Evolutionary conservation across 2,888 invertebrate genomes (phyloP), one percentile per base, ranked within the genome.

Genomic region (Salticus scenicus): DNA sequence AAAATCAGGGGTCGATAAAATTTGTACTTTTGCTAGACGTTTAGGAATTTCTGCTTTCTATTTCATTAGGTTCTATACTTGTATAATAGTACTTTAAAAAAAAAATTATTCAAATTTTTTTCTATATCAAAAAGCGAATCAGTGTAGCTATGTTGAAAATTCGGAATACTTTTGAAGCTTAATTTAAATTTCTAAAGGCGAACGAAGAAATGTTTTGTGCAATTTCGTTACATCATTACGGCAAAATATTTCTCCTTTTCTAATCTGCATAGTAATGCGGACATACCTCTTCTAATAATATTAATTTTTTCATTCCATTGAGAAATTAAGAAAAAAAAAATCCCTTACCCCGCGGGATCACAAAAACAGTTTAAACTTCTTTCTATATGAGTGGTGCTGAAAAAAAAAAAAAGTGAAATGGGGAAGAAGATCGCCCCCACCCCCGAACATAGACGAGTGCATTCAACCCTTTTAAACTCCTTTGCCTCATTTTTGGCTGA

Each of bases 401-500:
- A 69, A 31, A 1, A 70, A 71, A 75, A 71, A 75, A 75, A 71
- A 41, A 31, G 28, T 14, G 28, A 2, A 31, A 63, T 2, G 31
- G 30, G 31, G 57, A 41, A 27, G 42, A 20, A 83, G 20, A 41
- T 41, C 66, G 28, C 51, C 20, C 57, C 24, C 51, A 37, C 17
- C 42, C 51, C 47, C 41, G n/a, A 27, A n/a, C 42, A 57, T 73
- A 77, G 73, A 66, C 73, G 77, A 78, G 77, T 84, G 77, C 73
- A 69, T 69, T 84, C 83, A 84, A 84, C 83, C 83, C 83, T 84
- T 84, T 84, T 84, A 67, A 66, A 67, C 83, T 76, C 82, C 72
- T 72, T 77, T 37, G 42, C 64, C 66, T 67, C 72, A 72, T 71
- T 83, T 77, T 57, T 30, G 76, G 77, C 57, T 66, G 77, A 77